phyloP scores from a whole-genome alignment of 1,140 invertebrate species.

The Drosophila pallidifrons region DNA sequence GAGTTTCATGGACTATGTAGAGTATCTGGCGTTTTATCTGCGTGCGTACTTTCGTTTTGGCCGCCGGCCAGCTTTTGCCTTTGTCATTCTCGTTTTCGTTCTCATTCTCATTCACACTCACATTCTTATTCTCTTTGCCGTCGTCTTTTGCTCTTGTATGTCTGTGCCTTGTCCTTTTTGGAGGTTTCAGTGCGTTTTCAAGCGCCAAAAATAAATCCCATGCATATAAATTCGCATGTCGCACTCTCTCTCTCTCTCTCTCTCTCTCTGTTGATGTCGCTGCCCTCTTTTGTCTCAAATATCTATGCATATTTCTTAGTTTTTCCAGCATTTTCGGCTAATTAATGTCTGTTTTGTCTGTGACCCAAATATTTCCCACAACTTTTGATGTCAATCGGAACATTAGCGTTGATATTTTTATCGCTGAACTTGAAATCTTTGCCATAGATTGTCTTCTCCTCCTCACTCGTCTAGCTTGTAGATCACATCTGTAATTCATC shows the following conservation, averaged over 20 bases:
- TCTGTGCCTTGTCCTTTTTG: slow-evolving; percentile 36
- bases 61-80: slow-evolving; percentile 31
- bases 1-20: slow-evolving; percentile 22
- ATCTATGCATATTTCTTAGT: slow-evolving; percentile 13
- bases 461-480: not conserved
- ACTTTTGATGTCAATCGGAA: slow-evolving; percentile 32
- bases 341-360: slow-evolving; percentile 47
- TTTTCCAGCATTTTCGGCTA: slow-evolving; percentile 42
- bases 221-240: slow-evolving; percentile 28
- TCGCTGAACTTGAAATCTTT: slow-evolving; percentile 45
- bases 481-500: slow-evolving; percentile 19
- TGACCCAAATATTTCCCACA: slow-evolving; percentile 41
- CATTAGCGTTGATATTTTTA: slow-evolving; percentile 30
- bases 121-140: slow-evolving; percentile 17
- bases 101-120: not conserved
- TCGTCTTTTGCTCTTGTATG: slow-evolving; percentile 6
- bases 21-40: slow-evolving; percentile 23
- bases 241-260: not conserved
- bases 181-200: slow-evolving; percentile 25
- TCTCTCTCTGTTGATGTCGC: not conserved
- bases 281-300: not conserved
- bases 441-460: not conserved
- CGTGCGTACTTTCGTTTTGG: slow-evolving; percentile 34
- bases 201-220: slow-evolving; percentile 61
- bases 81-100: slow-evolving; percentile 9